Evolutionary conservation across 2,888 invertebrate genomes (phyloP).

Genomic region (Deroplatys truncata): DNA sequence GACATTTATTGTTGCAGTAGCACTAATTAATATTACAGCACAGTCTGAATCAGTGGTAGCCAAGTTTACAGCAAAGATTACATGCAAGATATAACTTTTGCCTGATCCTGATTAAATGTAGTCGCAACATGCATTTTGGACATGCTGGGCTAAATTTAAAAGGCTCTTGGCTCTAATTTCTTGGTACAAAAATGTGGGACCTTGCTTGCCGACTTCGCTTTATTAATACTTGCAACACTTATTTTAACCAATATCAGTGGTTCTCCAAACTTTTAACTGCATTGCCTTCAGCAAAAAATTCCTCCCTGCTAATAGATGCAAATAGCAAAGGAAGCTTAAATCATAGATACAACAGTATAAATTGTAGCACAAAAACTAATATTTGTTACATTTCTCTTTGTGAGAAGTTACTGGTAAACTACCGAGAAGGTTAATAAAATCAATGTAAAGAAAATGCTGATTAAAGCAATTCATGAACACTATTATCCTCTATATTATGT

Average conservation of each 20-base stretch:
- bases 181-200: neutral
- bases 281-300: neutral
- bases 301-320: neutral
- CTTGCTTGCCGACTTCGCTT: neutral
- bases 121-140: no score
- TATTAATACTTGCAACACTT: neutral
- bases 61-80: neutral
- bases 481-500: neutral
- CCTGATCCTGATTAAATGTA: no score
- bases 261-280: neutral
- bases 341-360: neutral
- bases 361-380: neutral
- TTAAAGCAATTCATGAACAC: neutral
- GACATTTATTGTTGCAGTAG: neutral
- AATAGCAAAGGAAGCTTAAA: neutral
- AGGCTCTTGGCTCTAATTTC: neutral
- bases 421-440: neutral
- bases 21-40: neutral
- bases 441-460: neutral
- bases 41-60: neutral
- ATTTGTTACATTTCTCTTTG: neutral
- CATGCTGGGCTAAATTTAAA: no score
- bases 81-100: no score
- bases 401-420: neutral
- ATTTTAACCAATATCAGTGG: neutral